These are phyloP conservation scores for Drosophila nasuta DNA, from an alignment of 1,140 invertebrate species.

Conservation along the genomic window DNA sequence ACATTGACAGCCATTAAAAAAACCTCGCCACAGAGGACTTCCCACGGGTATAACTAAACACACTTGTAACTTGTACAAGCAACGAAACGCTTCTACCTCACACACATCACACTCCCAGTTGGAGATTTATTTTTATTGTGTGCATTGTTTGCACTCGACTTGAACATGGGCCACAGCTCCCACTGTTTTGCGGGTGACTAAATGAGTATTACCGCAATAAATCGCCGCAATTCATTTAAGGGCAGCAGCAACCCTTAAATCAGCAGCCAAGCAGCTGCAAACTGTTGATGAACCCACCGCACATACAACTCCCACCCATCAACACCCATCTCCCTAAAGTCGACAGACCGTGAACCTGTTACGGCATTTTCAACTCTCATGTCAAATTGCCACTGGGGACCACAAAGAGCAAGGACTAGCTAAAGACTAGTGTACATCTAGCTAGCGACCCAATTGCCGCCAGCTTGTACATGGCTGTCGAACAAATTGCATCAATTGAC, in stretches of 20 bases:
- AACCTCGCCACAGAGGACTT: constrained; percentile 52
- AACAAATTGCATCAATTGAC: constrained; percentile 84
- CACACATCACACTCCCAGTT: constrained; percentile 15
- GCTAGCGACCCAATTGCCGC: constrained; percentile 60
- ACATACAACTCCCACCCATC: neutral
- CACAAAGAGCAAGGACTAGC: constrained; percentile 32
- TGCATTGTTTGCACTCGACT: constrained; percentile 79
- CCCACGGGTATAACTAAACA: constrained; percentile 78
- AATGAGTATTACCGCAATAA: constrained; percentile 84
- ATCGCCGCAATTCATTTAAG: constrained; percentile 83
- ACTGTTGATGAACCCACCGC: constrained; percentile 71
- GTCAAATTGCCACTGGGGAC: constrained; percentile 80
- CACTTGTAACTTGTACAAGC: constrained; percentile 52
- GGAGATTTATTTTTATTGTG: constrained; percentile 82
- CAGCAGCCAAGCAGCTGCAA: constrained; percentile 66
- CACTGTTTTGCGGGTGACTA: constrained; percentile 60
- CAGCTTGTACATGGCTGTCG: constrained; percentile 62
- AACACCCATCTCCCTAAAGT: constrained; percentile 47
- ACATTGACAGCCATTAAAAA: constrained; percentile 49
- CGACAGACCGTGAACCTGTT: constrained; percentile 78
- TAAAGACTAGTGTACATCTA: constrained; percentile 5
- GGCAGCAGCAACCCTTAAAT: constrained; percentile 76
- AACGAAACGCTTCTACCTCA: constrained; percentile 2
- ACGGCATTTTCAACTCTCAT: constrained; percentile 68
- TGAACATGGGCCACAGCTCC: constrained; percentile 34